Conservation (phyloP, 2,797 vertebrate genomes). For the Halcyon leucocephala region DNA sequence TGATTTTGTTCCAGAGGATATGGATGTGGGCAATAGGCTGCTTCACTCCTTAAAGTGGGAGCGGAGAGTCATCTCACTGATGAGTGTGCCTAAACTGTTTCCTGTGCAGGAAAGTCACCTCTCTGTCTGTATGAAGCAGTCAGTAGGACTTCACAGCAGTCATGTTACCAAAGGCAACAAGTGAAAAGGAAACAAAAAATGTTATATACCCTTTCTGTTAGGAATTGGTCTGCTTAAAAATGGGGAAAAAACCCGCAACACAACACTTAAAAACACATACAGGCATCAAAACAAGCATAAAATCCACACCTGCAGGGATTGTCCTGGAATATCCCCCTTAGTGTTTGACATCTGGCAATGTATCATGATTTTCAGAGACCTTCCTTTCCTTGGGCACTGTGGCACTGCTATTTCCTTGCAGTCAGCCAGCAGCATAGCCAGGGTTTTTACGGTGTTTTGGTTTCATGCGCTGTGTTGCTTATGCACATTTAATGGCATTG, state of each 20-base stretch:
- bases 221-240: not conserved
- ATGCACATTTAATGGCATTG: not conserved
- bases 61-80: not conserved
- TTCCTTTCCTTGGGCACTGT: not conserved
- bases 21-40: rapidly evolving
- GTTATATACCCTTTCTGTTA: not conserved
- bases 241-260: not conserved
- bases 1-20: not conserved
- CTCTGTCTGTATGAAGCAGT: not conserved
- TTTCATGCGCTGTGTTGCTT: not conserved
- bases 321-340: not conserved
- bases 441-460: not conserved
- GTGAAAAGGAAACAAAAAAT: not conserved
- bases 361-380: not conserved
- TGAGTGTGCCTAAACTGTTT: rapidly evolving
- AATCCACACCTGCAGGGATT: not conserved
- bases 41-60: not conserved
- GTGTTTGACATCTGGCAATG: not conserved
- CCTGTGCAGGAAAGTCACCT: not conserved
- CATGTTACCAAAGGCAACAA: not conserved
- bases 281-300: not conserved
- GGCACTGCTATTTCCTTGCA: not conserved
- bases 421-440: not conserved
- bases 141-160: not conserved
- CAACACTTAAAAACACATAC: not conserved